Conservation (phyloP, 1,140 invertebrate species). For the Heterodera schachtii region DNA sequence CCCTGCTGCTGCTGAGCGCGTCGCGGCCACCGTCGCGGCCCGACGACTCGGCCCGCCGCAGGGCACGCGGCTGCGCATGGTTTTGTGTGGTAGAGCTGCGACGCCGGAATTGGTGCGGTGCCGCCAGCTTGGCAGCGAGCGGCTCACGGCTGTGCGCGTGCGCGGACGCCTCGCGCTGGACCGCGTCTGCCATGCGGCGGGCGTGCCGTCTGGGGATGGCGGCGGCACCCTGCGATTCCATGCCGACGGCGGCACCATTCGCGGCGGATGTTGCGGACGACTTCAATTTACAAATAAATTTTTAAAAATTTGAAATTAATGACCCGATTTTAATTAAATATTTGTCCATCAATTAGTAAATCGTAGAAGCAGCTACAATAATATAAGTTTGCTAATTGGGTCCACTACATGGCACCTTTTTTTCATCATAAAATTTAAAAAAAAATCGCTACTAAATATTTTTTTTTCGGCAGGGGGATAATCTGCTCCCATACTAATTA, state of each 20-base stretch:
- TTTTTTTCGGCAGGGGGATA: no score
- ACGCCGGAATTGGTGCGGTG: slow-evolving; percentile 26
- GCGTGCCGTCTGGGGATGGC: slow-evolving; percentile 45
- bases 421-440: no score
- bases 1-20: not conserved
- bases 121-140: slow-evolving; percentile 26
- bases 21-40: not conserved
- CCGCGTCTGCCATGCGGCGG: slow-evolving; percentile 42
- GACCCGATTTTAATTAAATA: no score
- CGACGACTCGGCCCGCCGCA: not conserved
- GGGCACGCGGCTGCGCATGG: not conserved
- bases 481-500: no score
- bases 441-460: no score
- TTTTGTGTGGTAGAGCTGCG: slow-evolving; percentile 6
- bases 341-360: no score
- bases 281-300: not conserved
- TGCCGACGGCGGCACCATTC: not conserved
- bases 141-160: slow-evolving; percentile 39
- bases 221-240: slow-evolving; percentile 29
- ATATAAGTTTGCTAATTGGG: not conserved
- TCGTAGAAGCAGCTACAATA: not conserved
- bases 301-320: no score
- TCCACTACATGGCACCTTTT: not conserved
- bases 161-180: slow-evolving; percentile 39
- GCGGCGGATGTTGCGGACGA: not conserved